phyloP scores from a whole-genome alignment of 2,797 vertebrate genomes.

The Microctenopoma stevenorrisi region DNA sequence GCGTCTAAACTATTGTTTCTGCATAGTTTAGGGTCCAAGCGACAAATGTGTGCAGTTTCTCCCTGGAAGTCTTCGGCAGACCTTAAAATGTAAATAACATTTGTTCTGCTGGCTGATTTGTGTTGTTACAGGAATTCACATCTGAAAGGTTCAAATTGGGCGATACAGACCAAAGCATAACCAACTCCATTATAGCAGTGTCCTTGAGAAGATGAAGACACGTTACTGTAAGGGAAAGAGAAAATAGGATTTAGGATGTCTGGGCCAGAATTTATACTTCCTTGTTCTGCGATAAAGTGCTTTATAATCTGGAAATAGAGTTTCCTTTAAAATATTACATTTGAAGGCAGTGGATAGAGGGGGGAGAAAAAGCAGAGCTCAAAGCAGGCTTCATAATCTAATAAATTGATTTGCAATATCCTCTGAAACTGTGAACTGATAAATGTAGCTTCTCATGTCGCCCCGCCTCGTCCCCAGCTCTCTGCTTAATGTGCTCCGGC shows the following conservation, averaged over 20 bases:
- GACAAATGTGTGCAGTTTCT: not conserved
- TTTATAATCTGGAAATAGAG: constrained; percentile 80
- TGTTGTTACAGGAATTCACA: constrained; percentile 49
- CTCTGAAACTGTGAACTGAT: constrained; percentile 85
- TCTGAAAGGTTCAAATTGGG: constrained; percentile 54
- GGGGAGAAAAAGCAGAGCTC: constrained; percentile 73
- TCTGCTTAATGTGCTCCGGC: constrained; percentile 67
- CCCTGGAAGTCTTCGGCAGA: not conserved
- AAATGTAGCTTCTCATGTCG: constrained; percentile 77
- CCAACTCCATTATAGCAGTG: constrained; percentile 67
- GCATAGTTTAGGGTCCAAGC: constrained; percentile 3
- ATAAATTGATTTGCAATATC: constrained; percentile 89
- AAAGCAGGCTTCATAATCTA: constrained; percentile 86
- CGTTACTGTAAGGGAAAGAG: constrained; percentile 67
- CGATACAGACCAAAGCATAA: constrained; percentile 50
- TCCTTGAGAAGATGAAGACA: constrained; percentile 81
- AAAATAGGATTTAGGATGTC: constrained; percentile 84
- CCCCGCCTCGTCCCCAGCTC: constrained; percentile 68
- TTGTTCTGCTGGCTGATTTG: constrained; percentile 13
- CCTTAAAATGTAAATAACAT: constrained; percentile 8
- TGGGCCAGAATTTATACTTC: constrained; percentile 80
- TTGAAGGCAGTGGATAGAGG: constrained; percentile 66
- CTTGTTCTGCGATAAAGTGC: constrained; percentile 81
- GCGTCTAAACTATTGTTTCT: constrained; percentile 13
- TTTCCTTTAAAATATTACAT: constrained; percentile 82